Evolutionary conservation across 2,113 vertebrate genomes (phyloP).

Genomic region (Halichoeres trimaculatus): DNA sequence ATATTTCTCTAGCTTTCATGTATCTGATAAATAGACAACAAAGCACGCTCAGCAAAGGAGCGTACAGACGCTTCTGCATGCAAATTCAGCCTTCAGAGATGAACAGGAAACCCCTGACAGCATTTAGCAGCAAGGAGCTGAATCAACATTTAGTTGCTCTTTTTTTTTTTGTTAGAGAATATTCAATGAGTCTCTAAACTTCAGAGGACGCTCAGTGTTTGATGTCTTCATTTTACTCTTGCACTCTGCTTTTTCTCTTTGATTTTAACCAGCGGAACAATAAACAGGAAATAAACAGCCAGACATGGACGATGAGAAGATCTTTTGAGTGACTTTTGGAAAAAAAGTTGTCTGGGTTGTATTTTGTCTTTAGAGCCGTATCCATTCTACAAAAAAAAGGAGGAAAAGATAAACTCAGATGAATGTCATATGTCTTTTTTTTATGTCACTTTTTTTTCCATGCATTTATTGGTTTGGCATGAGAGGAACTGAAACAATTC

Average conservation of each 20-base stretch:
- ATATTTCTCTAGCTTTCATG: neutral
- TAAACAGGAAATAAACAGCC: slow-evolving; percentile 14
- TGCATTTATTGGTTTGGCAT: neutral
- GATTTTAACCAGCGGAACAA: slow-evolving; percentile 18
- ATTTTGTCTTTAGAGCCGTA: neutral
- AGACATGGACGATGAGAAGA: slow-evolving; percentile 13
- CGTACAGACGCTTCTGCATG: slow-evolving; percentile 7
- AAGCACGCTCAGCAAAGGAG: slow-evolving; percentile 4
- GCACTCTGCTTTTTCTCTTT: slow-evolving; percentile 11
- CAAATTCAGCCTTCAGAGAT: slow-evolving; percentile 1
- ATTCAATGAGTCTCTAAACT: slow-evolving; percentile 37
- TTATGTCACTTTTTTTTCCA: neutral
- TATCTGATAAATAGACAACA: neutral
- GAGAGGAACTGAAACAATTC: neutral
- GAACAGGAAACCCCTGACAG: slow-evolving; percentile 15
- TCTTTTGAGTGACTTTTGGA: slow-evolving; percentile 7
- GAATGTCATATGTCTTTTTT: slow-evolving; percentile 4
- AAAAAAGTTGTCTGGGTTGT: neutral
- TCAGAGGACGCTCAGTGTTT: slow-evolving; percentile 30
- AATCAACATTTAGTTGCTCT: slow-evolving; percentile 41
- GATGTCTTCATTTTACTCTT: slow-evolving; percentile 40
- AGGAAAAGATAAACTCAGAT: slow-evolving; percentile 4
- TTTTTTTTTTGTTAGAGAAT: neutral
- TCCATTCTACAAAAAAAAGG: neutral
- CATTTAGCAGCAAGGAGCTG: slow-evolving; percentile 26